phyloP scores from a whole-genome alignment of 2,888 invertebrate species.

The Salticus scenicus region DNA sequence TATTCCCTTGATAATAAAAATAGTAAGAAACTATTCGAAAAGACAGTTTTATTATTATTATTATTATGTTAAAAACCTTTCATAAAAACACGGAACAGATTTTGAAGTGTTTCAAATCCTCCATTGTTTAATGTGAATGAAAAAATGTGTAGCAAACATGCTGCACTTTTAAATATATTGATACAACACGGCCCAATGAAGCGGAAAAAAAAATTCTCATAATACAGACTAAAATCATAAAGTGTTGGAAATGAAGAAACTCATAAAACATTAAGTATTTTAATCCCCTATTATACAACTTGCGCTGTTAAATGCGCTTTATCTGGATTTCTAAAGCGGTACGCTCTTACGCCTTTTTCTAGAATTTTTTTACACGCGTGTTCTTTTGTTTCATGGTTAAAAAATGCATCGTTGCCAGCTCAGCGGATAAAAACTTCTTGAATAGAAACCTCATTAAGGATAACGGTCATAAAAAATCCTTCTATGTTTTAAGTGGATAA shows the following conservation, averaged over 20 bases:
- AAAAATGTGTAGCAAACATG: neutral
- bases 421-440: conserved; percentile 46
- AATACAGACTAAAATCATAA: conserved; percentile 1
- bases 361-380: neutral
- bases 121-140: neutral
- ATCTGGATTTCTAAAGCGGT: conserved; percentile 12
- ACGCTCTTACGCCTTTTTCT: conserved; percentile 8
- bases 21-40: too few relatives aligned
- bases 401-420: conserved; percentile 38
- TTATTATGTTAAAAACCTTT: neutral
- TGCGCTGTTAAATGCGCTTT: conserved; percentile 12
- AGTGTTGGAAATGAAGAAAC: conserved; percentile 1
- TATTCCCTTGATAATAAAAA: too few relatives aligned
- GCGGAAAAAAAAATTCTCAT: neutral
- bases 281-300: neutral
- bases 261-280: neutral
- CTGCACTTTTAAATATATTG: neutral
- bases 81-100: neutral
- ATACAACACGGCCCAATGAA: neutral
- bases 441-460: conserved; percentile 59
- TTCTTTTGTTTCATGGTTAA: conserved; percentile 28
- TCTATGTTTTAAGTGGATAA: conserved; percentile 67
- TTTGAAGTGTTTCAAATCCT: neutral
- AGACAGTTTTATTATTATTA: too few relatives aligned
- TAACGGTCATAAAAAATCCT: conserved; percentile 46